Conservation (phyloP, 2,888 invertebrate genomes). For the Augiades crinisus region DNA sequence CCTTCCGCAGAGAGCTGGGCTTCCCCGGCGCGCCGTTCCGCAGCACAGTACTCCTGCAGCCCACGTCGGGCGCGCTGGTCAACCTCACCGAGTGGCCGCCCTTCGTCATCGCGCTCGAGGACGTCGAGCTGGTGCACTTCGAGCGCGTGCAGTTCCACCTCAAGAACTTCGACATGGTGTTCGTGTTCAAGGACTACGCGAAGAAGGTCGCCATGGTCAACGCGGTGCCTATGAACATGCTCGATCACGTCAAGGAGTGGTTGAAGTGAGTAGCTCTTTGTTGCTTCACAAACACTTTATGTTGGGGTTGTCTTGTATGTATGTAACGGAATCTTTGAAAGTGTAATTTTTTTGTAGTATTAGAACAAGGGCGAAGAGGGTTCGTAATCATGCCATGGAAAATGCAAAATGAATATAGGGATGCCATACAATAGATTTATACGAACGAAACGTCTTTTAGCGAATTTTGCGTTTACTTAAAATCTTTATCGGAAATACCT, state of each 20-base stretch:
- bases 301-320: too few species aligned
- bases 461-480: too few species aligned
- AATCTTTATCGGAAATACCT: too few species aligned
- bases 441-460: too few species aligned
- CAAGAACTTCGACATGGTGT: conserved; percentile 99
- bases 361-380: too few species aligned
- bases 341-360: too few species aligned
- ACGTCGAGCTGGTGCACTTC: conserved; percentile 98
- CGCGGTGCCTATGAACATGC: conserved; percentile 99
- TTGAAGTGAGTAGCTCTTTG: conserved; percentile 96
- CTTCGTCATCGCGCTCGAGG: conserved; percentile 98
- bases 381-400: too few species aligned
- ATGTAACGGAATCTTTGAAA: too few species aligned
- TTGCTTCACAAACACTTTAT: too few species aligned
- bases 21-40: conserved; percentile 99
- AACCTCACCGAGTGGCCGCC: conserved; percentile 99
- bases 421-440: too few species aligned
- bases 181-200: conserved; percentile 98
- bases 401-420: too few species aligned
- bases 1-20: conserved; percentile 90
- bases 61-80: conserved; percentile 98
- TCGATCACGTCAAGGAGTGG: conserved; percentile 99
- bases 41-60: conserved; percentile 97
- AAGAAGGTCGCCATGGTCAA: conserved; percentile 98
- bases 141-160: conserved; percentile 99